Conservation (phyloP, 2,797 vertebrate species). For the Hapalemur alaotrensis region DNA sequence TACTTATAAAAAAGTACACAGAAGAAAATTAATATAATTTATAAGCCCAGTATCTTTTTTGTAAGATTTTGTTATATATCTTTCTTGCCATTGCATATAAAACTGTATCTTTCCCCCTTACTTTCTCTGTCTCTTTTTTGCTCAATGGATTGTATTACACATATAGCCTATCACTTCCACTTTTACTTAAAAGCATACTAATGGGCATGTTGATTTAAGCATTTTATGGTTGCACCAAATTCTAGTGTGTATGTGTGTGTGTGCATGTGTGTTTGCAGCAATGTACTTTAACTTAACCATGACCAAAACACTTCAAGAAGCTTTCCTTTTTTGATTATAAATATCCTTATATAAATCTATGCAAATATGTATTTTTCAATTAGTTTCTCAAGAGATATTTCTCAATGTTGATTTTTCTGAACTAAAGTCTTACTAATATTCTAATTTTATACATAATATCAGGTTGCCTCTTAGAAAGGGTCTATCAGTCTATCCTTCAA, state of each 20-base stretch:
- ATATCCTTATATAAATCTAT: neutral
- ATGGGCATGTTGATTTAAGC: neutral
- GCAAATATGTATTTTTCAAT: neutral
- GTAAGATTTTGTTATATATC: neutral
- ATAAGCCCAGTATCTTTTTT: neutral
- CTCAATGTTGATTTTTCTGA: neutral
- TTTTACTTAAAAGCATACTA: neutral
- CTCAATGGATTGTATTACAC: neutral
- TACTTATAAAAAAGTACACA: neutral
- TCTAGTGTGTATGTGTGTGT: neutral
- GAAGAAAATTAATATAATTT: constrained; percentile 14
- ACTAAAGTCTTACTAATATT: neutral
- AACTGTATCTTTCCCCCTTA: neutral
- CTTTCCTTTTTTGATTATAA: neutral
- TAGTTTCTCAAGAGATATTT: neutral
- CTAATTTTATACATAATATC: neutral
- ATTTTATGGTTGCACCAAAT: neutral
- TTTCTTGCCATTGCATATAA: neutral
- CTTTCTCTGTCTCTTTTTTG: neutral
- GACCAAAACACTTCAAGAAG: neutral
- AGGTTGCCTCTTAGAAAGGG: neutral
- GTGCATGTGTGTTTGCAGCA: neutral
- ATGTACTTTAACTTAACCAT: neutral
- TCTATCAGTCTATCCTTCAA: neutral
- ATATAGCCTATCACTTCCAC: neutral